Evolutionary conservation across 2,113 vertebrate genomes (phyloP).

Genomic region (Capreolus pygargus): DNA sequence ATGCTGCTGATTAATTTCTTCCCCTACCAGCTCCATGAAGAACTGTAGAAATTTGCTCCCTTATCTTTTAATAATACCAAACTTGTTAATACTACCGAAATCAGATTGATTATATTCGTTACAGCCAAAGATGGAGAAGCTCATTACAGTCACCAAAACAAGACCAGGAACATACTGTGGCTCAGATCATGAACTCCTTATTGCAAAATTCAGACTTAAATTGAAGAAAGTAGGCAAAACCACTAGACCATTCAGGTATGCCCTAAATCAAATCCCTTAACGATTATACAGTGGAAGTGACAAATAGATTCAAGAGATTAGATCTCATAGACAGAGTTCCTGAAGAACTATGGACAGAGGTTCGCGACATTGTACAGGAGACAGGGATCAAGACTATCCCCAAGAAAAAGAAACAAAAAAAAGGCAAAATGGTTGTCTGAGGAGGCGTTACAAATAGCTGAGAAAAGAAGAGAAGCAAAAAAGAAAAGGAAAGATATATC

Average conservation of each 20-base stretch:
- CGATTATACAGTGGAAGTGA: background rate
- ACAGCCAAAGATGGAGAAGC: background rate
- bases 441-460: background rate
- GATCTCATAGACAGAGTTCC: background rate
- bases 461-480: background rate
- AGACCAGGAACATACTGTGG: background rate
- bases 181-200: background rate
- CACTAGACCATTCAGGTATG: background rate
- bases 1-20: background rate
- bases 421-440: background rate
- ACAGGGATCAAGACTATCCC: background rate
- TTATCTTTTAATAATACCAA: background rate
- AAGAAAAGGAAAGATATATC: background rate
- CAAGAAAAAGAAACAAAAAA: background rate
- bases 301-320: background rate
- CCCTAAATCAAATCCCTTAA: background rate
- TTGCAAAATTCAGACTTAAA: background rate
- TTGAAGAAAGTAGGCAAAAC: background rate
- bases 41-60: background rate
- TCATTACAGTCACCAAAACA: background rate
- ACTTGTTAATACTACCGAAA: background rate
- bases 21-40: too few relatives aligned
- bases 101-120: background rate
- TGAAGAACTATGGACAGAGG: background rate
- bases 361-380: accelerated